Percentiles rank a stretch among this genome's conserved stretches.
Evolutionary conservation across 1,140 invertebrate genomes (phyloP).

Genomic region (Callitettix versicolor): DNA sequence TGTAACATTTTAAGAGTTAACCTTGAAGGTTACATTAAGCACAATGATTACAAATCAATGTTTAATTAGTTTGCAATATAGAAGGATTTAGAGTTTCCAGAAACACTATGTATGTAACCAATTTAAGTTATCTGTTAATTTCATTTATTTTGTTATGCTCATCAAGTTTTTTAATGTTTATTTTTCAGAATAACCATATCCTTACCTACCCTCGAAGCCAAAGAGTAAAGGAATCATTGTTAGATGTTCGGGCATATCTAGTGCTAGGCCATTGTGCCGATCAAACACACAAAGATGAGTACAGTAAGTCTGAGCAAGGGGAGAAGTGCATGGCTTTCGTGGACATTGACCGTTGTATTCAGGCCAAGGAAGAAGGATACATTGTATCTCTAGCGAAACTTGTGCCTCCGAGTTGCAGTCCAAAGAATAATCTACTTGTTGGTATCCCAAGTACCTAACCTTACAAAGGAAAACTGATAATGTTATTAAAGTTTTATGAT

Average conservation of each 20-base stretch:
- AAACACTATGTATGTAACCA: no score
- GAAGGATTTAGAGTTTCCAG: no score
- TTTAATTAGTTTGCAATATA: no score
- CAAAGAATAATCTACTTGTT: constrained; percentile 87
- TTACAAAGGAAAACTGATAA: background rate
- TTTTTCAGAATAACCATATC: constrained; percentile 44
- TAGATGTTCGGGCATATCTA: constrained; percentile 56
- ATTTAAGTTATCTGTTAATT: no score
- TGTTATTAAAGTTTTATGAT: background rate
- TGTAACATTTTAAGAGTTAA: no score
- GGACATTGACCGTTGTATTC: constrained; percentile 64
- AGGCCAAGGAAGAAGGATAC: constrained; percentile 66
- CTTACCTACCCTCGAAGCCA: constrained; percentile 59
- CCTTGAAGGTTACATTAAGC: no score
- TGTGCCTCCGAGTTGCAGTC: constrained; percentile 69
- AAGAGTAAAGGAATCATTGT: constrained; percentile 35
- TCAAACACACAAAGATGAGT: constrained; percentile 62
- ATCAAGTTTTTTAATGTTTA: constrained; percentile 3
- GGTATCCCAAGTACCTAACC: constrained; percentile 40
- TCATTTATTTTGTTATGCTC: no score
- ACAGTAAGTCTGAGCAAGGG: constrained; percentile 56
- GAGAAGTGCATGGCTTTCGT: constrained; percentile 76
- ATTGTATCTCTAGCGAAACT: constrained; percentile 62
- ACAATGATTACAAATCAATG: no score
- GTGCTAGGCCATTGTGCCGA: constrained; percentile 80